Conservation (phyloP, 2,888 invertebrate genomes). For the Cheiracanthium punctorium region DNA sequence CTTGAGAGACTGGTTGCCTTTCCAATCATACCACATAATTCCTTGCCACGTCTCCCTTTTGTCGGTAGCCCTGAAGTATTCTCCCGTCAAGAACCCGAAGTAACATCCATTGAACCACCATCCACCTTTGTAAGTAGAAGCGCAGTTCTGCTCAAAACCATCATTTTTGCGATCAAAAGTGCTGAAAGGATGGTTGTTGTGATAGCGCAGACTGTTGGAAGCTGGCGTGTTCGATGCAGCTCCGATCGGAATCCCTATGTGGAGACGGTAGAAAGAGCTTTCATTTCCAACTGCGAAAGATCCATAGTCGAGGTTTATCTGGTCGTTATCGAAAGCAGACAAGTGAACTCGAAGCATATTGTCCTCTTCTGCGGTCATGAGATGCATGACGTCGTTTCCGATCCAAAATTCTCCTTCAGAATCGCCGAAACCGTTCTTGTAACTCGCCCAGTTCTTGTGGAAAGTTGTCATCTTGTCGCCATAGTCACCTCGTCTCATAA, state of each 20-base stretch:
- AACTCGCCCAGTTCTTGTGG: slow-evolving; percentile 69
- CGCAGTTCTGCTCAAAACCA: slow-evolving; percentile 77
- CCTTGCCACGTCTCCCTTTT: slow-evolving; percentile 75
- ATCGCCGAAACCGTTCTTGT: slow-evolving; percentile 71
- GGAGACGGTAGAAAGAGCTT: slow-evolving; percentile 72
- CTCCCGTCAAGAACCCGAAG: slow-evolving; percentile 67
- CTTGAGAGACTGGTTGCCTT: slow-evolving; percentile 79
- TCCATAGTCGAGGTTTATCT: slow-evolving; percentile 74
- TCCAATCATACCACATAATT: slow-evolving; percentile 81
- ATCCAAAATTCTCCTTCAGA: slow-evolving; percentile 70
- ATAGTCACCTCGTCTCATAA: slow-evolving; percentile 76
- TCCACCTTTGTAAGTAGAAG: slow-evolving; percentile 79
- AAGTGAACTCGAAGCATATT: slow-evolving; percentile 75
- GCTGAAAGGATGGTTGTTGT: slow-evolving; percentile 79
- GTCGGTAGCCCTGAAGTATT: slow-evolving; percentile 46
- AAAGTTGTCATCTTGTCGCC: slow-evolving; percentile 73
- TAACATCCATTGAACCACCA: slow-evolving; percentile 81
- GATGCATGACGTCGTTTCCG: slow-evolving; percentile 66
- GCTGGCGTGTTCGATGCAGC: neutral
- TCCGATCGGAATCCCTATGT: slow-evolving; percentile 75
- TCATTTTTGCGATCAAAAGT: slow-evolving; percentile 79
- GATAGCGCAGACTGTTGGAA: slow-evolving; percentile 74
- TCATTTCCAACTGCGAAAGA: slow-evolving; percentile 73
- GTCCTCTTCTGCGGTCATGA: slow-evolving; percentile 68
- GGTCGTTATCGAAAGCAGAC: slow-evolving; percentile 76